These are phyloP conservation scores for Xiphophorus birchmanni DNA, from an alignment of 2,797 vertebrate species.

Conservation along the genomic window DNA sequence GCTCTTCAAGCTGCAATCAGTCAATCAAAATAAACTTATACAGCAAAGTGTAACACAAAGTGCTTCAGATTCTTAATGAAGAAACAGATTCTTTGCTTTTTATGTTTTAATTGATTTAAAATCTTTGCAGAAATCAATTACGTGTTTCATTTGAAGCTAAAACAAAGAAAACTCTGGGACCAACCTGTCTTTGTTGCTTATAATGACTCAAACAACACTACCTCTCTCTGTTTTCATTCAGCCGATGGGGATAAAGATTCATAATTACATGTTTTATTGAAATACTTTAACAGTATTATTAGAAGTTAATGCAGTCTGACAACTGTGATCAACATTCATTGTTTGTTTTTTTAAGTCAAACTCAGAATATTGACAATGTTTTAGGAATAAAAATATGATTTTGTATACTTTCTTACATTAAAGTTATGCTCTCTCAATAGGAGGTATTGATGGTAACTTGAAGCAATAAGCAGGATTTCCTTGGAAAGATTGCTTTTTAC, in stretches of 20 bases:
- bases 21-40: background rate
- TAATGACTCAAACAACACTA: slow-evolving; percentile 5
- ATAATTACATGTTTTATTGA: background rate
- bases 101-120: background rate
- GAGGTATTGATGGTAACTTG: background rate
- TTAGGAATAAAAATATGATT: background rate
- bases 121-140: background rate
- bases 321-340: background rate
- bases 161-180: background rate
- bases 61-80: background rate
- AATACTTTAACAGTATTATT: background rate
- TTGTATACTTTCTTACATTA: background rate
- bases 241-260: background rate
- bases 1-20: background rate
- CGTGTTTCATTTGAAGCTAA: background rate
- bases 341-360: background rate
- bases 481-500: background rate
- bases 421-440: background rate
- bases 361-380: background rate
- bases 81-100: background rate
- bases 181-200: background rate
- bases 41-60: background rate
- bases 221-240: background rate
- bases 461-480: background rate
- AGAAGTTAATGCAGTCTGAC: background rate